These are phyloP conservation scores for Eublepharis macularius DNA, from an alignment of 2,113 vertebrate species.

Conservation along the genomic window DNA sequence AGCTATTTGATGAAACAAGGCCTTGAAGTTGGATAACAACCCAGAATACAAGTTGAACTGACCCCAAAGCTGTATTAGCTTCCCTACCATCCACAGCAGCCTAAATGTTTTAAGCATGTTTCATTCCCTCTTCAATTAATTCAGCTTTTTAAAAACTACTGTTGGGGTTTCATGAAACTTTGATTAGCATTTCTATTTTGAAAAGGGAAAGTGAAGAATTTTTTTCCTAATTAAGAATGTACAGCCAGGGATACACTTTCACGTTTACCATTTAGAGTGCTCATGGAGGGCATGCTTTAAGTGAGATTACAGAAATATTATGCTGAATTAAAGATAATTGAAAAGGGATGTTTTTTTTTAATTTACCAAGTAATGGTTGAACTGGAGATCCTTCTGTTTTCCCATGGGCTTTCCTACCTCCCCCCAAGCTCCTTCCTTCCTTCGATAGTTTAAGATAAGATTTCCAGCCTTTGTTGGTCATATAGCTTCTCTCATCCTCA, in stretches of 20 bases:
- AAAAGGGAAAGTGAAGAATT: background rate
- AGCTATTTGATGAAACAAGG: background rate
- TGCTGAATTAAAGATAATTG: background rate
- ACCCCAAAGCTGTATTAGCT: background rate
- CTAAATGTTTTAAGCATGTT: background rate
- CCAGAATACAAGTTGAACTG: background rate
- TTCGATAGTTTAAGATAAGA: background rate
- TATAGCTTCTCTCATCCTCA: background rate
- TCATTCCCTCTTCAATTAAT: background rate
- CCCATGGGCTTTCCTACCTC: background rate
- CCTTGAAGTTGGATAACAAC: background rate
- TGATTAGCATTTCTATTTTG: background rate
- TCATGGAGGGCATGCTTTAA: background rate
- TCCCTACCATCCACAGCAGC: background rate
- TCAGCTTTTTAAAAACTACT: background rate
- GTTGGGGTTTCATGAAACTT: background rate
- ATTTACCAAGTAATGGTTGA: conserved; percentile 1
- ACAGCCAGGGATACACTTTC: background rate
- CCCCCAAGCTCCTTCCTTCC: background rate
- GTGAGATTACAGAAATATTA: background rate
- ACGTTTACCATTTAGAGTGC: conserved; percentile 15
- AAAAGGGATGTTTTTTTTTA: background rate
- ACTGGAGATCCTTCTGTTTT: background rate
- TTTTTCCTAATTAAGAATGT: background rate
- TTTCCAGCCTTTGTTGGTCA: background rate